Conservation (phyloP, 2,888 invertebrate species). For the Acanthopleura granulata region DNA sequence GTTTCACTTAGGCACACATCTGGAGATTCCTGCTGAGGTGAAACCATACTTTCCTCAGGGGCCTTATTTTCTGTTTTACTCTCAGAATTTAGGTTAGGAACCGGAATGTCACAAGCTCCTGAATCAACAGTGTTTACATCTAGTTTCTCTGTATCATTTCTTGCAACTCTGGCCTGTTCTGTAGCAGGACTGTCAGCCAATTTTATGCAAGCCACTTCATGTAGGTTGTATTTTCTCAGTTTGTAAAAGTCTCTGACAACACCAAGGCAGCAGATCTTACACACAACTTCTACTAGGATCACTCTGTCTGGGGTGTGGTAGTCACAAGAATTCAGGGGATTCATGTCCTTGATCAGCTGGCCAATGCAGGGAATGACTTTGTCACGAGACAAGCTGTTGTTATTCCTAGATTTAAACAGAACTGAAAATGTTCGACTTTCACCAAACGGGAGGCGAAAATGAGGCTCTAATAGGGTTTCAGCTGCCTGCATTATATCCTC, state of each 20-base stretch:
- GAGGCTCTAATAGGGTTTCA: conserved; percentile 77
- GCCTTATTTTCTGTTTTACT: too few species aligned
- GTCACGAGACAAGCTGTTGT: conserved; percentile 75
- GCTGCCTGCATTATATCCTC: conserved; percentile 81
- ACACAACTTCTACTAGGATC: conserved; percentile 86
- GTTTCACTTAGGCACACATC: too few species aligned
- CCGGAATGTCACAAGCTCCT: too few species aligned
- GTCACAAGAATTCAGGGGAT: conserved; percentile 80
- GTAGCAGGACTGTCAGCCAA: too few species aligned
- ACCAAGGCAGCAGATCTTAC: conserved; percentile 83
- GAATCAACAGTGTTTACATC: too few species aligned
- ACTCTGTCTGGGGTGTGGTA: conserved; percentile 81
- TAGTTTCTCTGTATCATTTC: too few species aligned
- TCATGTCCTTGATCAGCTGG: conserved; percentile 76
- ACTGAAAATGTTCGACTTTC: conserved; percentile 48
- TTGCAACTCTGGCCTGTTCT: too few species aligned
- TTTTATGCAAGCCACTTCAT: conserved; percentile 71
- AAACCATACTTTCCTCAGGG: too few species aligned
- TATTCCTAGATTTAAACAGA: conserved; percentile 60
- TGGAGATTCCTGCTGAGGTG: too few species aligned
- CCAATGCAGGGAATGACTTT: conserved; percentile 77
- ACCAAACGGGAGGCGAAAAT: conserved; percentile 74
- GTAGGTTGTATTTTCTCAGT: conserved; percentile 87
- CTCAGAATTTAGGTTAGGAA: too few species aligned
- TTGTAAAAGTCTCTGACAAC: conserved; percentile 84